Evolutionary conservation across 2,888 invertebrate genomes (phyloP).

Genomic region (Philopedon plagiatum): DNA sequence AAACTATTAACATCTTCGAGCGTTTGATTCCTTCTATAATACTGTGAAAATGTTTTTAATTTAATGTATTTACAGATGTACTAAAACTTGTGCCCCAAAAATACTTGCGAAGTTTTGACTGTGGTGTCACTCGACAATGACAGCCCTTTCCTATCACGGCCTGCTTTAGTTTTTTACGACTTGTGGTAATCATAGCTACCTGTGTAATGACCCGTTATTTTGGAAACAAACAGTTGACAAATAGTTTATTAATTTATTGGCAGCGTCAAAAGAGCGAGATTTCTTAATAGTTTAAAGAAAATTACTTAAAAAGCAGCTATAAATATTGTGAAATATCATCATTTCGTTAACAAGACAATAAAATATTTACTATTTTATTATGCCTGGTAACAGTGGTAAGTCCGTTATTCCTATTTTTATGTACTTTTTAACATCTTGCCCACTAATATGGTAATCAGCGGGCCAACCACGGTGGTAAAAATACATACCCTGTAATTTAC

Average conservation of each 20-base stretch:
- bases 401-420: neutral
- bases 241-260: neutral
- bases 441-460: neutral
- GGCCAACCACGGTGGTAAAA: neutral
- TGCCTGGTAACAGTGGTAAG: neutral
- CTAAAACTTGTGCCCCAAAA: neutral
- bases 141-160: neutral
- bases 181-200: neutral
- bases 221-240: neutral
- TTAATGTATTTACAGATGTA: too few relatives aligned
- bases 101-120: neutral
- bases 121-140: neutral
- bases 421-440: neutral
- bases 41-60: too few relatives aligned
- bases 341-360: neutral
- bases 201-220: neutral
- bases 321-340: too few relatives aligned
- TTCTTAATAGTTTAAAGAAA: neutral
- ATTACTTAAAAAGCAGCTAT: too few relatives aligned
- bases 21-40: too few relatives aligned
- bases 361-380: neutral
- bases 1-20: too few relatives aligned
- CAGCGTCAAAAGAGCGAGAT: neutral
- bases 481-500: constrained; percentile 3
- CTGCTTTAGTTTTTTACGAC: neutral